Evolutionary conservation across 2,797 vertebrate species (phyloP), one percentile per base, ranked within the genome.

Genomic region (Miichthys miiuy): DNA sequence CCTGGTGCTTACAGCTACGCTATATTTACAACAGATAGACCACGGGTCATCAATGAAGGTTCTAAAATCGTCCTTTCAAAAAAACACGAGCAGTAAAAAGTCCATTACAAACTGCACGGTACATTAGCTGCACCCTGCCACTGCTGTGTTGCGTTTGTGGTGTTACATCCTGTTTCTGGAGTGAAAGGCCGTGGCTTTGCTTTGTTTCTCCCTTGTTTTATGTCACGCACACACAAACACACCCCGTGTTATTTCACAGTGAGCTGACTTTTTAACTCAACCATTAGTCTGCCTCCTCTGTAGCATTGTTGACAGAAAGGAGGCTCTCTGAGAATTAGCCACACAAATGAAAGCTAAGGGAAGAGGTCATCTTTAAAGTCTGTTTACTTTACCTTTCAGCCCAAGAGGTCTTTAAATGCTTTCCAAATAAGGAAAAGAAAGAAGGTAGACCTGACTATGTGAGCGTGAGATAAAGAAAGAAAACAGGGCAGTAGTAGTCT

Each of bases 181-280:
- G 60, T 57, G 55, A 76, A 82, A 83, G 61, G 65, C 69, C 11
- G 2, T 3, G 47, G 38, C 62, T 82, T 68, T 62, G 71, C 70
- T 81, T 82, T 67, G 77, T 77, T 68, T 72, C 66, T 46, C 2
- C 58, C 65, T 60, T 16, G 57, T 77, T 83, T 81, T 69, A 61
- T 70, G 1, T 75, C 56, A 11, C 64, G 50, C 42, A 14, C 42
- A 44, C 42, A 27, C 66, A 42, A 27, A 34, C 74, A 73, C 66
- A 44, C 57, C 34, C 42, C 73, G 52, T 82, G 81, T 82, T 64
- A 78, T 87, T 91, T 91, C 86, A 85, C 89, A 90, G 79, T 58
- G 75, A 85, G 79, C 68, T 73, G 66, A 77, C 77, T 81, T 69
- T 82, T 65, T 73, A 76, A 79, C 88, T 81, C 8, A 63, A 41